These are phyloP conservation scores for Sminthurides aquaticus DNA, from an alignment of 2,888 invertebrate genomes.

Conservation along the genomic window DNA sequence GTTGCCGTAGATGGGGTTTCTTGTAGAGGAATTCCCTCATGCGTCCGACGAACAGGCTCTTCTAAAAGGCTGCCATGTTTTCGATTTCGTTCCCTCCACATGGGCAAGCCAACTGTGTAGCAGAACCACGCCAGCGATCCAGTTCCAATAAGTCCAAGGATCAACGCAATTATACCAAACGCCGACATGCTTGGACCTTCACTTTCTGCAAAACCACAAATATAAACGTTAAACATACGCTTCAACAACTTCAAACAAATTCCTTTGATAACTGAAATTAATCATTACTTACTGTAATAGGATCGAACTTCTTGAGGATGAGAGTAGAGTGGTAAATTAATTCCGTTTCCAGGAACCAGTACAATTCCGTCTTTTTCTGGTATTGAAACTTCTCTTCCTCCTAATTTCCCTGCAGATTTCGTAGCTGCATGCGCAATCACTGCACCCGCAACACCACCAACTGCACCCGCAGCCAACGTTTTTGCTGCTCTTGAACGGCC, in stretches of 20 bases:
- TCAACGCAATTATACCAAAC: slow-evolving; percentile 29
- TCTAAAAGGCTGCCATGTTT: slow-evolving; percentile 2
- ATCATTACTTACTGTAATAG: slow-evolving; percentile 12
- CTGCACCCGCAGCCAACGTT: slow-evolving; percentile 13
- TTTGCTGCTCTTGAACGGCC: slow-evolving; percentile 3
- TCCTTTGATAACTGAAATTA: not conserved
- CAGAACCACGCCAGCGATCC: slow-evolving; percentile 37
- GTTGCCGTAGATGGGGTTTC: slow-evolving; percentile 39
- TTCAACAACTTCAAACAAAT: not conserved
- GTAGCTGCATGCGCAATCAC: not conserved
- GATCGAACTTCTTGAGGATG: slow-evolving; percentile 14
- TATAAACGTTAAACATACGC: too few species aligned
- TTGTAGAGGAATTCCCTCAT: slow-evolving; percentile 34
- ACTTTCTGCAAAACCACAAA: slow-evolving; percentile 25
- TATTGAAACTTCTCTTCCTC: not conserved
- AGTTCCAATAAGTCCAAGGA: slow-evolving; percentile 32
- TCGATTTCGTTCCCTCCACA: slow-evolving; percentile 35
- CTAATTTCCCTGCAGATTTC: not conserved
- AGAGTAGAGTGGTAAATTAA: slow-evolving; percentile 1
- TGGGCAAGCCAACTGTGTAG: slow-evolving; percentile 34
- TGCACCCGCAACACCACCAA: slow-evolving; percentile 18
- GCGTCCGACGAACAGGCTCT: slow-evolving; percentile 9
- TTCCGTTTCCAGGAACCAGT: slow-evolving; percentile 9
- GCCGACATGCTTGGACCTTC: slow-evolving; percentile 40
- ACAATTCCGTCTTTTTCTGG: not conserved